Percentiles rank a stretch among this genome's conserved stretches.
These are phyloP conservation scores for Mormyrus hasselquistii DNA, from an alignment of 2,797 vertebrate genomes.

Conservation along the genomic window DNA sequence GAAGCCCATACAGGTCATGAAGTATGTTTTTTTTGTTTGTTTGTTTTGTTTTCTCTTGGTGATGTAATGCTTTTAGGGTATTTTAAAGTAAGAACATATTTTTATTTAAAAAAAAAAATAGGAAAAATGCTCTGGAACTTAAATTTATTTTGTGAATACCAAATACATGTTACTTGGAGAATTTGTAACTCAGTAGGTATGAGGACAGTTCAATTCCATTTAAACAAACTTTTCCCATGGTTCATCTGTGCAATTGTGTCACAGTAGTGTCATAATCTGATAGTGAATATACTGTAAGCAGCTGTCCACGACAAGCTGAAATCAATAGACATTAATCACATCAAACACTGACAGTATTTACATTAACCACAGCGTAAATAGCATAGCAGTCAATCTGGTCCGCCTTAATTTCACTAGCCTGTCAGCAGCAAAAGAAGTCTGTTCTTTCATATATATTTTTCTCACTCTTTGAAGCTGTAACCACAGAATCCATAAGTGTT, in stretches of 20 bases:
- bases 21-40: background rate
- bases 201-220: background rate
- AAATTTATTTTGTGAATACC: background rate
- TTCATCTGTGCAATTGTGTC: background rate
- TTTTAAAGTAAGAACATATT: background rate
- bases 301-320: background rate
- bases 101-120: background rate
- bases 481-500: background rate
- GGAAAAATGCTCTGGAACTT: background rate
- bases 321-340: conserved; percentile 3
- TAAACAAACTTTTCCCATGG: background rate
- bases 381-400: background rate
- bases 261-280: background rate
- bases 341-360: conserved; percentile 16
- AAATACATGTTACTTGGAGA: background rate
- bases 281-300: background rate
- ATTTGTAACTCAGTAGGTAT: background rate
- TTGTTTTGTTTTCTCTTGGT: background rate
- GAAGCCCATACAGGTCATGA: background rate
- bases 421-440: background rate
- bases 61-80: background rate
- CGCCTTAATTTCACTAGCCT: background rate
- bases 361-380: background rate
- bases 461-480: background rate
- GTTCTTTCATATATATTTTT: conserved; percentile 4